Percentiles rank a stretch among this genome's conserved stretches.
Evolutionary conservation across 2,888 invertebrate species (phyloP).

Genomic region (Siphlonurus alternatus): DNA sequence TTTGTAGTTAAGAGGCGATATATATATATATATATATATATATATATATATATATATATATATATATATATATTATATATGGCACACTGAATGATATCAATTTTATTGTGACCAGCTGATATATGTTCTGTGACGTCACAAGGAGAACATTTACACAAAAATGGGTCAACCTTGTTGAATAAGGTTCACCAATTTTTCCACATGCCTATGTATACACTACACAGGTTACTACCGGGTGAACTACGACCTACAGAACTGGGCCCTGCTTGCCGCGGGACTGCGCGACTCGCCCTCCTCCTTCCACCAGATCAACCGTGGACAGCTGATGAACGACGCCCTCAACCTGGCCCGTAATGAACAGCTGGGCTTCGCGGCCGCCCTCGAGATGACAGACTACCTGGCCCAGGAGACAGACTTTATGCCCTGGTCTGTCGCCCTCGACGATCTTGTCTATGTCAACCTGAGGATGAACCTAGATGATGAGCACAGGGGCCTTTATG

Average conservation of each 20-base stretch:
- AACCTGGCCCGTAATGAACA: background rate
- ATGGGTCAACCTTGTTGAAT: too few relatives aligned
- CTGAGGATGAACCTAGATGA: constrained; percentile 8
- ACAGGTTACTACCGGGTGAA: constrained; percentile 42
- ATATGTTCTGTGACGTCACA: too few relatives aligned
- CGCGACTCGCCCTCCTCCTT: background rate
- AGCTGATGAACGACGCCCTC: background rate
- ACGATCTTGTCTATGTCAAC: background rate
- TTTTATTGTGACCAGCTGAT: too few relatives aligned
- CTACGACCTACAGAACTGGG: constrained; percentile 36
- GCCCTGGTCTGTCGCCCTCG: background rate
- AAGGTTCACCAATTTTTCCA: too few relatives aligned
- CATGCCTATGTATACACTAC: too few relatives aligned
- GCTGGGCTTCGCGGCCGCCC: background rate
- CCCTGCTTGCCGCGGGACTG: constrained; percentile 16
- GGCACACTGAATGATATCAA: too few relatives aligned
- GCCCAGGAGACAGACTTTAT: background rate
- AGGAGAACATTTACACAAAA: too few relatives aligned
- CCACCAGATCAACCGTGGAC: background rate
- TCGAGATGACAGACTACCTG: background rate
- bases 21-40: too few relatives aligned
- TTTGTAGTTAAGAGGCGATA: too few relatives aligned
- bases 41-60: too few relatives aligned
- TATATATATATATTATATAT: too few relatives aligned
- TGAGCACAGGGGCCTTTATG: background rate